These are phyloP conservation scores for Camponotus pennsylvanicus DNA, from an alignment of 1,140 invertebrate species.

Conservation along the genomic window DNA sequence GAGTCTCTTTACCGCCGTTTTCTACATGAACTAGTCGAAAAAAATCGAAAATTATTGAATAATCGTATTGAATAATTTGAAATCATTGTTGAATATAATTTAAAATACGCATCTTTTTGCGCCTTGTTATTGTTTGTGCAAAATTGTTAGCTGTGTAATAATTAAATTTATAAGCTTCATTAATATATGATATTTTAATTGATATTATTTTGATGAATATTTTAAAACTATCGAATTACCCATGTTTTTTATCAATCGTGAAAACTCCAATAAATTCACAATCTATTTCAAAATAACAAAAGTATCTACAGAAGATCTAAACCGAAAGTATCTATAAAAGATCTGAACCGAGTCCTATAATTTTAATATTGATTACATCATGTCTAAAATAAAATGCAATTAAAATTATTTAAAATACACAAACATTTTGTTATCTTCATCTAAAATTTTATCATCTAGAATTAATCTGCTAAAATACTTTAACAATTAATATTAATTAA, in stretches of 20 bases:
- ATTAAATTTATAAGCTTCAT: neutral
- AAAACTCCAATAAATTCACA: too few relatives aligned
- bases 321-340: too few relatives aligned
- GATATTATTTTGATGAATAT: too few relatives aligned
- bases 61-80: neutral
- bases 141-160: too few relatives aligned
- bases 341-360: neutral
- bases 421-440: neutral
- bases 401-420: slow-evolving; percentile 16
- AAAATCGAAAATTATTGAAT: neutral
- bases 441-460: neutral
- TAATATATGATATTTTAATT: neutral
- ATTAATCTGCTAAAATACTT: neutral
- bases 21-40: slow-evolving; percentile 2
- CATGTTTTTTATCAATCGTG: too few relatives aligned
- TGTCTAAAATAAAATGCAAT: neutral
- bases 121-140: neutral
- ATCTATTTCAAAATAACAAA: too few relatives aligned
- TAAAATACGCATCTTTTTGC: too few relatives aligned
- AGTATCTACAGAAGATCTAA: too few relatives aligned
- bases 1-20: neutral
- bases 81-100: too few relatives aligned
- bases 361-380: neutral
- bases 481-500: neutral
- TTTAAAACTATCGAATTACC: too few relatives aligned